These are phyloP conservation scores for Synanthedon andrenaeformis DNA, from an alignment of 2,888 invertebrate genomes.

Conservation along the genomic window DNA sequence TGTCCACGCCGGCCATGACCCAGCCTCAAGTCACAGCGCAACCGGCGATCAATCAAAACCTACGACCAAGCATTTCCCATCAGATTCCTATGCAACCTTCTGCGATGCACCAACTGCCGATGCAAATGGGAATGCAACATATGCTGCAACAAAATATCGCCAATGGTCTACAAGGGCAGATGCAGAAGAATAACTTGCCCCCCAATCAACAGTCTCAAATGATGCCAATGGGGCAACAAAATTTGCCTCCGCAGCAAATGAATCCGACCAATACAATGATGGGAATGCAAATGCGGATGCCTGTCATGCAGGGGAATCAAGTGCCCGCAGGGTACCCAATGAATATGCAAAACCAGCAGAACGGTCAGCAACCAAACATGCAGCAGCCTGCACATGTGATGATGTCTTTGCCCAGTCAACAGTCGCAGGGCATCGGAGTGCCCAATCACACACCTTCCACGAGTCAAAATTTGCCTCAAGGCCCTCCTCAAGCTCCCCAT, in stretches of 20 bases:
- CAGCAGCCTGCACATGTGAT: constrained; percentile 21
- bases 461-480: constrained; percentile 14
- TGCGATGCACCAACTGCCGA: constrained; percentile 54
- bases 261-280: constrained; percentile 43
- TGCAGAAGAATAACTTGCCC: constrained; percentile 35
- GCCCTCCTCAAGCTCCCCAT: constrained; percentile 24
- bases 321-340: constrained; percentile 40
- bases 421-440: constrained; percentile 19
- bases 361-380: constrained; percentile 25
- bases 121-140: constrained; percentile 42
- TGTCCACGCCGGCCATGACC: constrained; percentile 34
- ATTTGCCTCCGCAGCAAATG: constrained; percentile 29
- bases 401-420: constrained; percentile 26
- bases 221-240: constrained; percentile 42
- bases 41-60: constrained; percentile 37
- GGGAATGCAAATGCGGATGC: constrained; percentile 56
- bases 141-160: constrained; percentile 33
- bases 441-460: constrained; percentile 27
- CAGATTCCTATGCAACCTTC: constrained; percentile 45
- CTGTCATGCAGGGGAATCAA: constrained; percentile 37
- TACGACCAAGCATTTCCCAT: constrained; percentile 34
- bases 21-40: constrained; percentile 32
- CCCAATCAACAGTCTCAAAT: constrained; percentile 40
- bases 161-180: constrained; percentile 29
- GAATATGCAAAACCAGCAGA: constrained; percentile 36